phyloP scores from a whole-genome alignment of 2,797 vertebrate genomes.

The Scolopax rusticola region DNA sequence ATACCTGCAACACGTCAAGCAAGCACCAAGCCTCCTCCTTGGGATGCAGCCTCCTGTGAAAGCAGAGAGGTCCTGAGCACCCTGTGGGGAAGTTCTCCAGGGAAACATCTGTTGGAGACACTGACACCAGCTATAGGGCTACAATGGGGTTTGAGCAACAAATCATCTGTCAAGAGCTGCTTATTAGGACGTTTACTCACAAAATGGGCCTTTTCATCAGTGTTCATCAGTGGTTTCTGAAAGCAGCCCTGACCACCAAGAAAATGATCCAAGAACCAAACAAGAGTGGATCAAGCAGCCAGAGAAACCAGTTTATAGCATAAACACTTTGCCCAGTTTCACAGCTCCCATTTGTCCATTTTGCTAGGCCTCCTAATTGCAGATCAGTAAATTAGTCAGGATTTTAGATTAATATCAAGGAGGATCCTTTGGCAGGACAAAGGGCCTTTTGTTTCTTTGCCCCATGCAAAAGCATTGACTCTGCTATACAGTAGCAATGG shows the following conservation, averaged over 20 bases:
- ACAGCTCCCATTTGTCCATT: background rate
- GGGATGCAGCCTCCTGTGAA: background rate
- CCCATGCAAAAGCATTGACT: background rate
- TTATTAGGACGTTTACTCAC: slow-evolving; percentile 53
- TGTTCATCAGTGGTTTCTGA: background rate
- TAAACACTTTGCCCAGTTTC: background rate
- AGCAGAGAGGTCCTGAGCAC: background rate
- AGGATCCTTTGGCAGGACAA: background rate
- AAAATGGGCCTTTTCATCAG: slow-evolving; percentile 12
- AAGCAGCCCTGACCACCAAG: slow-evolving; percentile 6
- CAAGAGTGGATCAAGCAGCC: background rate
- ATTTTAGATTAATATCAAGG: background rate
- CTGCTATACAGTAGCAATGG: background rate
- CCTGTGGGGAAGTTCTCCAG: background rate
- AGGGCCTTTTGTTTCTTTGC: background rate
- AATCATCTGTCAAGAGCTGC: slow-evolving; percentile 35
- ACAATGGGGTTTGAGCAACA: background rate
- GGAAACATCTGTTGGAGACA: slow-evolving; percentile 26
- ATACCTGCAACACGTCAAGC: fast-evolving
- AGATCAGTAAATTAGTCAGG: background rate
- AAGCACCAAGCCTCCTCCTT: background rate
- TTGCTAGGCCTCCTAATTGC: background rate
- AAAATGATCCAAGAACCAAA: background rate
- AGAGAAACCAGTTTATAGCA: background rate
- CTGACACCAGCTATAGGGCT: background rate